Evolutionary conservation across 2,888 invertebrate species (phyloP), one percentile per base, ranked within the genome.

Genomic region (Cheilosia variabilis): DNA sequence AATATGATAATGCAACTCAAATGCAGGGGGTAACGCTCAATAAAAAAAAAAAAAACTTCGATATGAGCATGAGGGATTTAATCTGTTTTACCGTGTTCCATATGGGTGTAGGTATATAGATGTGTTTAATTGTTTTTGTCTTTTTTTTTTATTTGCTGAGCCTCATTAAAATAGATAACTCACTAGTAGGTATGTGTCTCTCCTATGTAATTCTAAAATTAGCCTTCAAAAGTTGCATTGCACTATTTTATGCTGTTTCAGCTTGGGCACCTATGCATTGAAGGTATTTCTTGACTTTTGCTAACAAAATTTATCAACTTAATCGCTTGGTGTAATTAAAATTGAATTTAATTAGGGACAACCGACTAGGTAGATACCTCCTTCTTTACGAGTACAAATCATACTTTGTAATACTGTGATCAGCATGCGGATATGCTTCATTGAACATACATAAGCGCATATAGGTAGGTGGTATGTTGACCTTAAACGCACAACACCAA

Each of bases 21-120:
- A 71, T 60, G 60, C 65, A 73, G 73, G 73, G 83, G 78, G 83
- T 83, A 71, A 80, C 65, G 52, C 80, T 79, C 79, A 80, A 75
- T 79, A 78, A 27, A 10, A 77, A 24, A 15, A 34, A 37, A 43
- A 15, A 57, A 31, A 15, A 45, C 55, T 43, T 45, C 37, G 62
- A 47, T n/a, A 37, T 13, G 37, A 37, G 19, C 24, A 22, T 9
- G 19, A 65, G 50, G 63, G 53, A 37, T 77, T 81, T 71, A 76
- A 76, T 81, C 69, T 76, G 58, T 63, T 63, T 76, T 57, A 69
- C 27, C 37, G 53, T 57, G 22, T 22, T 43, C 31, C 24, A n/a
- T 45, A 37, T 55, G 62, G 37, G 57, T 65, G 75, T 47, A 9
- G 3, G 27, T 6, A 71, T 41, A 50, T 41, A 24, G 45, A 55